These are phyloP conservation scores for Campylomormyrus numenius DNA, from an alignment of 2,113 vertebrate species.

Conservation along the genomic window DNA sequence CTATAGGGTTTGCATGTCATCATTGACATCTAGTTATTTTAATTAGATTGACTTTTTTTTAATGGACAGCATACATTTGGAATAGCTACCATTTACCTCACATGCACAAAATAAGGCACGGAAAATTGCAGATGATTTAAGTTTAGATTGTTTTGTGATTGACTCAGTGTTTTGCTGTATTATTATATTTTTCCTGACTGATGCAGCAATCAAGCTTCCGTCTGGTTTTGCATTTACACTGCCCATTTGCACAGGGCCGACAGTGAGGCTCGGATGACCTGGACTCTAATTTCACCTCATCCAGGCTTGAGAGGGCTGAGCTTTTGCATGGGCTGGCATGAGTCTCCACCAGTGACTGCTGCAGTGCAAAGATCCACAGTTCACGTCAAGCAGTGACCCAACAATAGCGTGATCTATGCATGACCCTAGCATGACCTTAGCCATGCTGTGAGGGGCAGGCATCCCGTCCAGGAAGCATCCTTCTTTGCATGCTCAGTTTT, in stretches of 20 bases:
- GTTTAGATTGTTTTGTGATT: background rate
- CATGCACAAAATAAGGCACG: background rate
- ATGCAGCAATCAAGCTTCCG: background rate
- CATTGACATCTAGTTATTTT: background rate
- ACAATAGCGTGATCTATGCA: background rate
- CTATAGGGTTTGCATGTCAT: background rate
- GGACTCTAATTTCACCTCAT: background rate
- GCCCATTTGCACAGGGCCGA: background rate
- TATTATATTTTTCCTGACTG: background rate
- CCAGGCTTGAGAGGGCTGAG: background rate
- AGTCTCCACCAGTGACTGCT: background rate
- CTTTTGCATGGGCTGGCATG: background rate
- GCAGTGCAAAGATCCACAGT: background rate
- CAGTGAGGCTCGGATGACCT: background rate
- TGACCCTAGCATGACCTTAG: background rate
- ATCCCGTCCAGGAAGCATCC: background rate
- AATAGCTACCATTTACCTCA: background rate
- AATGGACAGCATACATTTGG: background rate
- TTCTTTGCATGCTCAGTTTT: background rate
- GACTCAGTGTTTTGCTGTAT: background rate
- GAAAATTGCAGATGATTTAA: slow-evolving; percentile 6
- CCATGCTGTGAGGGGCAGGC: background rate
- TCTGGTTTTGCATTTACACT: background rate
- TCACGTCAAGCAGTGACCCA: background rate
- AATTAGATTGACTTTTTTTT: background rate